phyloP scores from a whole-genome alignment of 2,797 vertebrate genomes.

The Rhinogobio ventralis region DNA sequence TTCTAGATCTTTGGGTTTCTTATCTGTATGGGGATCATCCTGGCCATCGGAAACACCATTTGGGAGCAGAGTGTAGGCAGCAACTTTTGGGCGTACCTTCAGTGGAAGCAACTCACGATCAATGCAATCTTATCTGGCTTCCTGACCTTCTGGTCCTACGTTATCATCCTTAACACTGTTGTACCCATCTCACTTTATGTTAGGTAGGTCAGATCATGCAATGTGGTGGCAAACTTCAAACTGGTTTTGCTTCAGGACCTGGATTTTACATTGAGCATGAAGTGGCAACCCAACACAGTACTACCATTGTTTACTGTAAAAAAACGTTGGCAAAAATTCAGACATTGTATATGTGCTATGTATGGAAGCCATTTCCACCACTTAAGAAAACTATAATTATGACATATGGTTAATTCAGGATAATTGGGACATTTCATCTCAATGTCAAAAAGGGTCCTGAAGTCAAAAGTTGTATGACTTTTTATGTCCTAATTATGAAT shows the following conservation, averaged over 20 bases:
- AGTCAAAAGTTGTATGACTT: neutral
- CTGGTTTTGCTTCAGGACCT: neutral
- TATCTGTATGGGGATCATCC: conserved; percentile 78
- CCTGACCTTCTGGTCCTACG: conserved; percentile 83
- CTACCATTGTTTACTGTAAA: neutral
- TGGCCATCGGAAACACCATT: conserved; percentile 80
- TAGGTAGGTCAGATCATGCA: conserved; percentile 71
- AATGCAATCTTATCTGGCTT: conserved; percentile 79
- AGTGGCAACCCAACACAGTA: neutral
- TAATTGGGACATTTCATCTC: too few relatives aligned
- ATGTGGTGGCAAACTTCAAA: neutral
- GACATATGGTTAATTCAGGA: too few relatives aligned
- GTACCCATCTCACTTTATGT: conserved; percentile 84
- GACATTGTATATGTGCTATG: neutral
- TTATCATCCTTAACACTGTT: conserved; percentile 84
- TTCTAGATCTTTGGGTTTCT: conserved; percentile 83
- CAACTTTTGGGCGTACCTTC: conserved; percentile 74
- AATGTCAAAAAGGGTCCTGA: too few relatives aligned
- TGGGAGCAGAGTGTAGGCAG: conserved; percentile 77
- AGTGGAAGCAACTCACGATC: conserved; percentile 68
- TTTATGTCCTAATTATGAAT: neutral
- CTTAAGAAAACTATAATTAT: neutral
- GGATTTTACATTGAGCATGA: neutral
- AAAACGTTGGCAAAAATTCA: neutral
- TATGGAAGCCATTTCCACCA: neutral